A percentile compares a stretch with the other conserved stretches of the same genome.
phyloP scores from a whole-genome alignment of 2,888 invertebrate genomes.

The Marasmarcha lunaedactyla region DNA sequence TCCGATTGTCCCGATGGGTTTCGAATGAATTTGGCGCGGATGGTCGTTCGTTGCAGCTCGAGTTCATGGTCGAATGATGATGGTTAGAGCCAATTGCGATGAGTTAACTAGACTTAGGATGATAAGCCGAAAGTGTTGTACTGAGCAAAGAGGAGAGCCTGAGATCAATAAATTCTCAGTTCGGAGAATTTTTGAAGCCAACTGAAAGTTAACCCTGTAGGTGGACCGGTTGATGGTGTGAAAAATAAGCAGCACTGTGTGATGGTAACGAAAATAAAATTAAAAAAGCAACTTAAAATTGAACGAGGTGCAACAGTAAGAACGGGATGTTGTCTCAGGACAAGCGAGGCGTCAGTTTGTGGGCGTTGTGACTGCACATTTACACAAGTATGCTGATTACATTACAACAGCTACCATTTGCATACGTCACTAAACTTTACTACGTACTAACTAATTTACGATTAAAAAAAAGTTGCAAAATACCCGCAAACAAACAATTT shows the following conservation, averaged over 20 bases:
- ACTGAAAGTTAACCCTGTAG: conserved; percentile 68
- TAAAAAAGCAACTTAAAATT: conserved; percentile 66
- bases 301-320: conserved; percentile 68
- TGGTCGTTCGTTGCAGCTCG: conserved; percentile 18
- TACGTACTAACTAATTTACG: conserved; percentile 3
- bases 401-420: conserved; percentile 33
- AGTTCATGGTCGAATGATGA: conserved; percentile 27
- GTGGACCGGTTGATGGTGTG: conserved; percentile 68
- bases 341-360: conserved; percentile 63
- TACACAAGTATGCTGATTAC: conserved; percentile 54
- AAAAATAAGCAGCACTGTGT: conserved; percentile 65
- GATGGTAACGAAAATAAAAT: conserved; percentile 55
- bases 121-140: conserved; percentile 78
- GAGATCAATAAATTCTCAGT: conserved; percentile 73
- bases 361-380: conserved; percentile 65
- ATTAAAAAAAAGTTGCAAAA: conserved; percentile 7
- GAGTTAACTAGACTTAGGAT: conserved; percentile 59
- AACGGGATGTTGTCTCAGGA: conserved; percentile 67
- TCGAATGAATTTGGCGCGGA: conserved; percentile 18
- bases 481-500: conserved; percentile 5
- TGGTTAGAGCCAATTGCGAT: conserved; percentile 69
- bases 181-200: conserved; percentile 59
- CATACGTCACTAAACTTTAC: conserved; percentile 12
- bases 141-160: conserved; percentile 91
- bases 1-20: conserved; percentile 3